Conservation (phyloP, 2,113 vertebrate genomes). For the Isurus oxyrinchus region DNA sequence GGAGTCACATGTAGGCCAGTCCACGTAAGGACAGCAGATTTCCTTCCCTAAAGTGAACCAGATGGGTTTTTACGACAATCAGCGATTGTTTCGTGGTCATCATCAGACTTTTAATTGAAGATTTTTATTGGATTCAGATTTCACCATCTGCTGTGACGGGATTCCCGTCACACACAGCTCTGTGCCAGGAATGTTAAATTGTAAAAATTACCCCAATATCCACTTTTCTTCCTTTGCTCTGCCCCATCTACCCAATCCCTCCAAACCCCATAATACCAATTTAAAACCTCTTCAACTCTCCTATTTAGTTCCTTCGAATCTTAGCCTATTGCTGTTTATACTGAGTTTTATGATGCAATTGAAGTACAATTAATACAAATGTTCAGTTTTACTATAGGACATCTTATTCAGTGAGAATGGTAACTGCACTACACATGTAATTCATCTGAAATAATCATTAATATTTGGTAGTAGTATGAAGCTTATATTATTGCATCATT, state of each 20-base stretch:
- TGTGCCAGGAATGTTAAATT: background rate
- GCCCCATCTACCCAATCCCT: too few species aligned
- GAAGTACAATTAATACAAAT: background rate
- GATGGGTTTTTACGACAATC: too few species aligned
- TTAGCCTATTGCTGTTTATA: background rate
- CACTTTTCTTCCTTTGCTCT: too few species aligned
- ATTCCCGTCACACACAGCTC: background rate
- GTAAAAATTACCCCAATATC: too few species aligned
- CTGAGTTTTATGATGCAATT: background rate
- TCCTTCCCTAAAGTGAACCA: too few species aligned
- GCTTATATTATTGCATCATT: background rate
- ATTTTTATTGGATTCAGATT: too few species aligned
- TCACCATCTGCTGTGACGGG: too few species aligned
- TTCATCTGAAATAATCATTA: background rate
- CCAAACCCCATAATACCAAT: too few species aligned
- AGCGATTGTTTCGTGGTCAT: too few species aligned
- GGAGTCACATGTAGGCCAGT: too few species aligned
- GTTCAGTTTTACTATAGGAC: background rate
- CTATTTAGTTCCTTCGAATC: background rate
- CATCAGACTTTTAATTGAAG: too few species aligned
- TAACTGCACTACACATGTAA: background rate
- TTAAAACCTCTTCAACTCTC: background rate
- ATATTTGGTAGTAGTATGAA: background rate
- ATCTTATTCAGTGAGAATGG: background rate
- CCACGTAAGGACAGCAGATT: too few species aligned